Evolutionary conservation across 2,113 vertebrate species (phyloP), one percentile per base, ranked within the genome.

Genomic region (Nannospalax galili): DNA sequence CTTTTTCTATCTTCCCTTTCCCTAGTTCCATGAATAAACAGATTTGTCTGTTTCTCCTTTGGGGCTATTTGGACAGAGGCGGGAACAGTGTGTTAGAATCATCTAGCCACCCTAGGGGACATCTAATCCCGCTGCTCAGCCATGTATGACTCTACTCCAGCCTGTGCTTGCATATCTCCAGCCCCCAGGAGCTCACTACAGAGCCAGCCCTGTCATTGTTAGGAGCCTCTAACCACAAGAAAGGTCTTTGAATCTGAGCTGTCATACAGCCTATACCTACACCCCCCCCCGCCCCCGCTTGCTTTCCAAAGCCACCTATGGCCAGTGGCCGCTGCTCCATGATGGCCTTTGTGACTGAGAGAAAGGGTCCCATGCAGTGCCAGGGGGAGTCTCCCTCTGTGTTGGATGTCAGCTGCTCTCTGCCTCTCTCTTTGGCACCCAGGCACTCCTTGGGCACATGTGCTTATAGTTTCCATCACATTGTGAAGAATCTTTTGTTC

Each of bases 401-500:
- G 72, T 30, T 32, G 6, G 4, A 20, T 35, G 19, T 5, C 9
- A 17, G 1, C 30, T 19, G 62, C 58, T 48, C 84, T 32, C 73
- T 5, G 0, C 0, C 17, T 45, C 19, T 37, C 28, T 90, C 15
- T 22, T 88, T 26, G 32, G 60, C 48, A 2, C 3, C 20, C 58
- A 42, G 35, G 40, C 69, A 10, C 1, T 9, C 28, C 7, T n/a
- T 0, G 10, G 40, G 7, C 30, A 73, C 67, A 60, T 7, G 16
- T 85, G 90, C 62, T 11, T 42, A 12, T 5, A 64, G 22, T 75
- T 95, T 82, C 58, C 58, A 8, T 79, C 28, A 26, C 4, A 19
- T 62, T 80, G n/a, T 15, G 82, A 75, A 82, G 15, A 85, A 58
- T 45, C 64, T 88, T 95, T 92, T 78, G 45, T 85, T 94, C 88